Evolutionary conservation across 2,113 vertebrate genomes (phyloP).

Genomic region (Tychaedon coryphoeus): DNA sequence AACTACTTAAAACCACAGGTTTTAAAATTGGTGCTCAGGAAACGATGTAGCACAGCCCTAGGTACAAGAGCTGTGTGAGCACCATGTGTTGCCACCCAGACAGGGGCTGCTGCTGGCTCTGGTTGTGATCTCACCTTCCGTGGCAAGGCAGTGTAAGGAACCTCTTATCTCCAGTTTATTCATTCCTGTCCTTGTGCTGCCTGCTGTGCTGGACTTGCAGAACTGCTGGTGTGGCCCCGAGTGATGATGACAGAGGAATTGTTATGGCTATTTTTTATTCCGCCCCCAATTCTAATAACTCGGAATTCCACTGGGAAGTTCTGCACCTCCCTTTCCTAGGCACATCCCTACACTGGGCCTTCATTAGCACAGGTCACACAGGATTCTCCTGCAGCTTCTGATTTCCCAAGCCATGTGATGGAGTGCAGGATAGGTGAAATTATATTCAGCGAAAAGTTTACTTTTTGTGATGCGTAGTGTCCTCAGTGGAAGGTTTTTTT

Average conservation of each 20-base stretch:
- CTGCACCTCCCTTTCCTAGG: neutral
- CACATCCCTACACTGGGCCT: neutral
- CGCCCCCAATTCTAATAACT: neutral
- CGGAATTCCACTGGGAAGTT: neutral
- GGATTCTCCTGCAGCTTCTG: neutral
- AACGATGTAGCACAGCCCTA: neutral
- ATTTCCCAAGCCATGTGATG: neutral
- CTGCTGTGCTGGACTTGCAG: neutral
- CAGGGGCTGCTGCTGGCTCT: neutral
- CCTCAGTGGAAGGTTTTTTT: neutral
- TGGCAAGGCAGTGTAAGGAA: neutral
- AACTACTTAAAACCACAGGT: neutral
- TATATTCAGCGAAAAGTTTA: neutral
- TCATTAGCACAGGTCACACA: neutral
- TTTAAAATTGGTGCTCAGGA: neutral
- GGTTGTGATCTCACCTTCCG: neutral
- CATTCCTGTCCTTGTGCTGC: neutral
- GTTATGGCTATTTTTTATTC: neutral
- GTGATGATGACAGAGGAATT: neutral
- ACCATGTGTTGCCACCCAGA: rapidly evolving
- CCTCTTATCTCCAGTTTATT: neutral
- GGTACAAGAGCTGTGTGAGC: rapidly evolving
- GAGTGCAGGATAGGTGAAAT: neutral
- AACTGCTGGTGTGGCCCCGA: neutral
- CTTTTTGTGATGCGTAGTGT: neutral